Percentiles rank a stretch among this genome's conserved stretches.
Evolutionary conservation across 2,113 vertebrate species (phyloP).

Genomic region (Suncus etruscus): DNA sequence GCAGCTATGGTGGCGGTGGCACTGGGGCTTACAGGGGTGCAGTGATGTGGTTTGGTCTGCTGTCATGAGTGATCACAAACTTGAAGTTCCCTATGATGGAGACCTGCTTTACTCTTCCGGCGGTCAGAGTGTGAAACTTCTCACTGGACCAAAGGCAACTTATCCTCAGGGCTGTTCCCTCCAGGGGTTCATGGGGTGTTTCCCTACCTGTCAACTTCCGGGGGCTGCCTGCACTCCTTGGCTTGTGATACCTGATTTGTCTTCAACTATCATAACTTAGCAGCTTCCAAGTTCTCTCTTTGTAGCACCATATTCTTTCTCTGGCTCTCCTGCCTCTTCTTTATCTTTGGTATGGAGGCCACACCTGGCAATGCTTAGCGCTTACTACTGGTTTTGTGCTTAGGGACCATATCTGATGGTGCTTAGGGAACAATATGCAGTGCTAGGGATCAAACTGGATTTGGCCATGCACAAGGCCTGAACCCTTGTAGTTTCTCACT

Average conservation of each 20-base stretch:
- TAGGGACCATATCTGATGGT: too few species aligned
- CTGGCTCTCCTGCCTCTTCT: neutral
- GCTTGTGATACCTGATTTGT: neutral
- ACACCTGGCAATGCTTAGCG: too few species aligned
- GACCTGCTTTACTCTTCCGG: neutral
- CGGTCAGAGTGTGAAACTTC: conserved; percentile 26
- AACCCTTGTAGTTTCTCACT: too few species aligned
- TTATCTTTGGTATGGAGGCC: too few species aligned
- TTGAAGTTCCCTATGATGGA: neutral
- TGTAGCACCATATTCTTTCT: neutral
- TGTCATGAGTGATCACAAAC: neutral
- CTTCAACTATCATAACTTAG: neutral
- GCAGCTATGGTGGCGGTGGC: neutral
- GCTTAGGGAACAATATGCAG: too few species aligned
- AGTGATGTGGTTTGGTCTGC: neutral
- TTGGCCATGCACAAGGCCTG: neutral
- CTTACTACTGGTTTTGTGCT: too few species aligned
- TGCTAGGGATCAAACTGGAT: neutral
- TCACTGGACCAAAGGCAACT: neutral
- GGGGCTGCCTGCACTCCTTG: neutral
- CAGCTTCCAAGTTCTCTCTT: neutral
- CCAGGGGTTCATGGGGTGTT: neutral
- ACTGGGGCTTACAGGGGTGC: neutral
- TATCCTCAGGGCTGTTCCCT: neutral
- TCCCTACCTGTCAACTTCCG: neutral